A percentile compares a stretch with the other conserved stretches of the same genome.
Conservation (phyloP, 2,888 invertebrate species). For the Agapostemon virescens region DNA sequence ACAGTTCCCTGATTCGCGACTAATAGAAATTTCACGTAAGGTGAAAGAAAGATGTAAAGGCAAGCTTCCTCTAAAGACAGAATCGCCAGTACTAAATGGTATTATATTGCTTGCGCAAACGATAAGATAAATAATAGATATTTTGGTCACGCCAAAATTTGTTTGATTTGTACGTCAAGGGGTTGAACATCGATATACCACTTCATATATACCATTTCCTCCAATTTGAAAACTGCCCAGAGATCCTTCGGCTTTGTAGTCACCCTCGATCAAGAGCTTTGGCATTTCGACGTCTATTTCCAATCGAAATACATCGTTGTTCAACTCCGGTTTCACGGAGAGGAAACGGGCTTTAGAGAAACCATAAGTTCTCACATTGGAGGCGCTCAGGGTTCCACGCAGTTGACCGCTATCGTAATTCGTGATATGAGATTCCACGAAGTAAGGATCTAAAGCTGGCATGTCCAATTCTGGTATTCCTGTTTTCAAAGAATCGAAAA, state of each 20-base stretch:
- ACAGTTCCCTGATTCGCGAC: too few species aligned
- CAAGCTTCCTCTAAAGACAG: too few species aligned
- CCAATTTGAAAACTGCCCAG: slow-evolving; percentile 84
- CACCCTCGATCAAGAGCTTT: slow-evolving; percentile 82
- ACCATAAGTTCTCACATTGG: slow-evolving; percentile 83
- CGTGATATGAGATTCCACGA: slow-evolving; percentile 80
- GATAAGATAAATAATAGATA: too few species aligned
- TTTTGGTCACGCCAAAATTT: too few species aligned
- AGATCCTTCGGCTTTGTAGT: slow-evolving; percentile 84
- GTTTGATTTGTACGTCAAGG: too few species aligned
- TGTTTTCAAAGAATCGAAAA: not conserved
- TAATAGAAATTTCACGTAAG: too few species aligned
- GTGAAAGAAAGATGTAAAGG: too few species aligned
- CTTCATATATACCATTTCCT: slow-evolving; percentile 85
- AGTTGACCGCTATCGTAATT: slow-evolving; percentile 77
- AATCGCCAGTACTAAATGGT: too few species aligned
- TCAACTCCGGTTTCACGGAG: slow-evolving; percentile 83
- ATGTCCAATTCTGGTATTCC: slow-evolving; percentile 82
- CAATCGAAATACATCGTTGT: slow-evolving; percentile 82
- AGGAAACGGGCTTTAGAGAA: slow-evolving; percentile 82
- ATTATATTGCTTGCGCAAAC: too few species aligned
- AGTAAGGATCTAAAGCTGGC: slow-evolving; percentile 82
- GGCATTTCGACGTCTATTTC: slow-evolving; percentile 84
- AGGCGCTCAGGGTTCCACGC: slow-evolving; percentile 81
- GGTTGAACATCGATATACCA: not conserved